Conservation (phyloP, 53 echinoderm and acorn worm species). For the Pentamera pediparva region DNA sequence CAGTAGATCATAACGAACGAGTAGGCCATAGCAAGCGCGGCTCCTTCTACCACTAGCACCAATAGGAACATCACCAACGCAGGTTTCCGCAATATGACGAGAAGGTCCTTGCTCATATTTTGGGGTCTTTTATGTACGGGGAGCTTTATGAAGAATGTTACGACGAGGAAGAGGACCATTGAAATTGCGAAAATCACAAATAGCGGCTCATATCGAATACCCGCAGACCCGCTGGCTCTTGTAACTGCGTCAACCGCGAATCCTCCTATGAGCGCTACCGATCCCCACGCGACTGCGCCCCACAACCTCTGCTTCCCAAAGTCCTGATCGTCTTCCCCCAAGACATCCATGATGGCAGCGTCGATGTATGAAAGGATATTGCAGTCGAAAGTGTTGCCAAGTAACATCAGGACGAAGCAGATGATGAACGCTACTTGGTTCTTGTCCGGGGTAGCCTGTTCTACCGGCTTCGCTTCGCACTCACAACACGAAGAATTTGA, state of each 20-base stretch:
- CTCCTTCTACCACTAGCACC: slow-evolving; percentile 36
- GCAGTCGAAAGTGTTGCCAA: slow-evolving; percentile 36
- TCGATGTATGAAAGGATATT: slow-evolving; percentile 41
- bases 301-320: slow-evolving; percentile 78
- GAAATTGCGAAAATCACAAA: slow-evolving; percentile 56
- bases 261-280: slow-evolving; percentile 64
- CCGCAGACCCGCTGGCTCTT: background rate
- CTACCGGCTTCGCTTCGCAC: no score
- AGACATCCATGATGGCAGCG: slow-evolving; percentile 42
- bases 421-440: slow-evolving; percentile 13
- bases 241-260: slow-evolving; percentile 51
- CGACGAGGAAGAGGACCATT: slow-evolving; percentile 19
- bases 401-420: slow-evolving; percentile 22
- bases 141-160: slow-evolving; percentile 27
- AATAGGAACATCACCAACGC: slow-evolving; percentile 34
- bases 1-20: slow-evolving; percentile 73
- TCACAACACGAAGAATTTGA: no score
- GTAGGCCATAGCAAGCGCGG: slow-evolving; percentile 53
- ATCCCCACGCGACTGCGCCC: slow-evolving; percentile 85
- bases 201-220: slow-evolving; percentile 44
- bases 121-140: slow-evolving; percentile 55
- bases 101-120: slow-evolving; percentile 25
- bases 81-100: background rate
- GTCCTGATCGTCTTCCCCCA: slow-evolving; percentile 25
- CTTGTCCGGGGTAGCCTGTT: no score